Evolutionary conservation across 2,797 vertebrate genomes (phyloP).

Genomic region (Furcifer pardalis): DNA sequence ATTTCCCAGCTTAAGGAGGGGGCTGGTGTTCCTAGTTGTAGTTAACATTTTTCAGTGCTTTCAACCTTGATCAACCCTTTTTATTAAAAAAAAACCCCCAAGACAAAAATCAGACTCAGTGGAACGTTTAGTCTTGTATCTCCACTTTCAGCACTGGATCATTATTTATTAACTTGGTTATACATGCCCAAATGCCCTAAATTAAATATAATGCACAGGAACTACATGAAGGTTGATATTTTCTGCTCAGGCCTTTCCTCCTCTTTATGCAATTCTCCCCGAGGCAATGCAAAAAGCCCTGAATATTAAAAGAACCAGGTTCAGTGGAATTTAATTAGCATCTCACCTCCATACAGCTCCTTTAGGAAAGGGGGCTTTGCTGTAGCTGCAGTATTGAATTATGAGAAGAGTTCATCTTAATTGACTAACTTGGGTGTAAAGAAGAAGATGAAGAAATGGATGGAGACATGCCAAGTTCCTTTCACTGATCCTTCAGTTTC

Average conservation of each 20-base stretch:
- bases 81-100: no score
- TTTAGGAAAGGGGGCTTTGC: not conserved
- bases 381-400: not conserved
- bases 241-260: not conserved
- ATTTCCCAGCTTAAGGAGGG: no score
- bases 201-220: not conserved
- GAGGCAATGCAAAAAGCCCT: not conserved
- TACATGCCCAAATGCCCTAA: not conserved
- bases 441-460: no score
- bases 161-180: not conserved
- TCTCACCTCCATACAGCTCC: not conserved
- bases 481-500: not conserved
- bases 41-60: not conserved
- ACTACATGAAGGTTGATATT: constrained; percentile 3
- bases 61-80: not conserved
- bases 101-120: not conserved
- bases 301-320: constrained; percentile 14
- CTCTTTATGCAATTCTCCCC: not conserved
- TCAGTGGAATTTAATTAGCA: constrained; percentile 14
- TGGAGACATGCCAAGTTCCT: not conserved
- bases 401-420: constrained; percentile 6
- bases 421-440: not conserved
- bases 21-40: no score
- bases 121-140: not conserved
- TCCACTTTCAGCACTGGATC: not conserved